Base-by-base conservation (phyloP, 2,888 invertebrate species). In the Drosophila incognita region DNA sequence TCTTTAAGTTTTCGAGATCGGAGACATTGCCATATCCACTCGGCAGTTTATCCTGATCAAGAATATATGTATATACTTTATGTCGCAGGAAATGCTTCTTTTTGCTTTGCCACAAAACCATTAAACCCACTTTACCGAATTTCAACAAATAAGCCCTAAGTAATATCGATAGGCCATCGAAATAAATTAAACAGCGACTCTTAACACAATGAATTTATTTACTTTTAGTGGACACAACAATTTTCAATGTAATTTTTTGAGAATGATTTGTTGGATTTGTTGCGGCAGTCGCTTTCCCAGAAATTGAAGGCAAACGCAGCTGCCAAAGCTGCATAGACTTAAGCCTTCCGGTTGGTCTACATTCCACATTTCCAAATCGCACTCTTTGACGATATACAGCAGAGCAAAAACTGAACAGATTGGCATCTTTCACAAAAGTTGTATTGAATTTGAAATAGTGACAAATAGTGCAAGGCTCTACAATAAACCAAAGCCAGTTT, bases 381-480 rank as follows among this genome's bases (percentile, higher is more conserved):
- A 52, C 27, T 68, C 57, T 5, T 67, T 71, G 0, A 67, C 76
- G 8, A 85, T 87, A 38, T 80, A 65, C 0, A 85, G 61, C 15
- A 85, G n/a, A 8, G 60, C 68, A 57, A 84, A 87, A 52, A 85
- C 63, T 13, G 74, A 81, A 29, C 84, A 74, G 29, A 79, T 57
- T 0, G 70, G 72, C 75, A 85, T 79, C 66, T 74, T 80, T 13
- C 18, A 4, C 8, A n/a, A 35, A 7, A 58, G 5, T 59, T 29
- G 57, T 53, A 40, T 51, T 59, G 29, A 42, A 53, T 57, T 59
- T 8, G 24, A 36, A 36, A 8, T 1, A 46, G 33, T 77, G 67
- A 77, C 69, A 70, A 54, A 18, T 49, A 40, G 24, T 56, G 49
- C 54, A n/a, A 27, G 4, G 15, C 6, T 42, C 10, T 13, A 4